These are phyloP conservation scores for Brevimyrus niger DNA, from an alignment of 2,113 vertebrate genomes.

Conservation along the genomic window DNA sequence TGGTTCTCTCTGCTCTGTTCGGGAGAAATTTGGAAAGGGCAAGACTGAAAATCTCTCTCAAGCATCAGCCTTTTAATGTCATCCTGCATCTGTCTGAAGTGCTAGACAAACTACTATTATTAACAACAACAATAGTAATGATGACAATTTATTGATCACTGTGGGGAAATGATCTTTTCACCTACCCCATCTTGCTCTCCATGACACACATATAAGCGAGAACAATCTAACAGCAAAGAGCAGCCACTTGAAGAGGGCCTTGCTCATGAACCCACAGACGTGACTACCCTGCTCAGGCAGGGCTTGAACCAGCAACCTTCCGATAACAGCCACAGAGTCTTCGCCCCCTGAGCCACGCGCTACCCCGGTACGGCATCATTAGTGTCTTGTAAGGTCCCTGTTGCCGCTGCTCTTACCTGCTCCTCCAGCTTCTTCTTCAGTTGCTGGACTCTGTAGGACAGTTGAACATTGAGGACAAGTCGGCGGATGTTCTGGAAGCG, in stretches of 20 bases:
- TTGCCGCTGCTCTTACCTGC: conserved; percentile 58
- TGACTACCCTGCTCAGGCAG: neutral
- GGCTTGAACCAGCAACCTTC: neutral
- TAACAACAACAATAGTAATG: neutral
- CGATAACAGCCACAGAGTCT: neutral
- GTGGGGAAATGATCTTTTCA: neutral
- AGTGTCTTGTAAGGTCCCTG: neutral
- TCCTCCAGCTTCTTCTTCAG: conserved; percentile 87
- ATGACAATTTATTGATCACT: neutral
- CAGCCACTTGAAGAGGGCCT: neutral
- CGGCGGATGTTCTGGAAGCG: conserved; percentile 84
- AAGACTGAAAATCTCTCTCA: neutral
- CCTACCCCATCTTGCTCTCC: neutral
- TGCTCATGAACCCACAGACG: neutral
- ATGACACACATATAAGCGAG: neutral
- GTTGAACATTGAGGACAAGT: conserved; percentile 87
- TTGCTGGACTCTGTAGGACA: conserved; percentile 83
- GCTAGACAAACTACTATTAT: neutral
- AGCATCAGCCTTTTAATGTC: neutral
- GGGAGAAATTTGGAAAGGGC: neutral
- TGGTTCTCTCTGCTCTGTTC: conserved; percentile 81
- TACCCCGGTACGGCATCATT: neutral
- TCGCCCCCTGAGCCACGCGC: neutral
- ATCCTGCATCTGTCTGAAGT: neutral
- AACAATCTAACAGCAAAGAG: neutral